Conservation (phyloP, 2,888 invertebrate species). For the Holacanthella duospinosa region DNA sequence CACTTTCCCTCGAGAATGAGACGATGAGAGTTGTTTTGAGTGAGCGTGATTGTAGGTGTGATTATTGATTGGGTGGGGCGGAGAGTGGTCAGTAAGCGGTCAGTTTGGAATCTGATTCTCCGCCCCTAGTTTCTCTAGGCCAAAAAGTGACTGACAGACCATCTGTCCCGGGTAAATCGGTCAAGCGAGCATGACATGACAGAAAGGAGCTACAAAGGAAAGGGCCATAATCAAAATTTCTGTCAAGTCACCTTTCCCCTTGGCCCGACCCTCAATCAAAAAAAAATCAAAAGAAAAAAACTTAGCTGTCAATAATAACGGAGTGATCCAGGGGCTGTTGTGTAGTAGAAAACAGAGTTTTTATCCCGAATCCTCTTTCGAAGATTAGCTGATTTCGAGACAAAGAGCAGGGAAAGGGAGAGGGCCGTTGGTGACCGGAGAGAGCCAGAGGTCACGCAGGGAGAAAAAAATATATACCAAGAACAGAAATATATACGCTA, state of each 20-base stretch:
- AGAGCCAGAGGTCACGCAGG: neutral
- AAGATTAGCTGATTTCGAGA: no score
- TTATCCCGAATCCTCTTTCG: neutral
- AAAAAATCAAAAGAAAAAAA: neutral
- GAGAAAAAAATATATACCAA: no score
- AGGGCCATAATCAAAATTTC: neutral
- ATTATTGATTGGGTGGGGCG: neutral
- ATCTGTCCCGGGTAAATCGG: neutral
- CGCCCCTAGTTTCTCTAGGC: no score
- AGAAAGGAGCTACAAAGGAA: neutral
- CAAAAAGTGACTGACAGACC: no score
- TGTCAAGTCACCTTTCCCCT: constrained; percentile 3
- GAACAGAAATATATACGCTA: no score
- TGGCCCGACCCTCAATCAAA: neutral
- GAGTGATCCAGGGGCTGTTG: neutral
- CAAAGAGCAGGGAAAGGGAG: neutral
- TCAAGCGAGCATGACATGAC: constrained; percentile 2
- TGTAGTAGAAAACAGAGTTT: neutral
- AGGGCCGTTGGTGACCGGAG: constrained; percentile 10
- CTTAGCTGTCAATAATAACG: constrained; percentile 1
- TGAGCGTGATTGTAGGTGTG: neutral
- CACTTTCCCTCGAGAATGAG: neutral
- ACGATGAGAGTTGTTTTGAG: neutral
- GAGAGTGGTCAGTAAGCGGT: neutral
- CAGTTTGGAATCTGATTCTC: no score